Percentiles rank a stretch among this genome's conserved stretches.
Evolutionary conservation across 2,113 vertebrate genomes (phyloP).

Genomic region (Psilopogon haemacephalus): DNA sequence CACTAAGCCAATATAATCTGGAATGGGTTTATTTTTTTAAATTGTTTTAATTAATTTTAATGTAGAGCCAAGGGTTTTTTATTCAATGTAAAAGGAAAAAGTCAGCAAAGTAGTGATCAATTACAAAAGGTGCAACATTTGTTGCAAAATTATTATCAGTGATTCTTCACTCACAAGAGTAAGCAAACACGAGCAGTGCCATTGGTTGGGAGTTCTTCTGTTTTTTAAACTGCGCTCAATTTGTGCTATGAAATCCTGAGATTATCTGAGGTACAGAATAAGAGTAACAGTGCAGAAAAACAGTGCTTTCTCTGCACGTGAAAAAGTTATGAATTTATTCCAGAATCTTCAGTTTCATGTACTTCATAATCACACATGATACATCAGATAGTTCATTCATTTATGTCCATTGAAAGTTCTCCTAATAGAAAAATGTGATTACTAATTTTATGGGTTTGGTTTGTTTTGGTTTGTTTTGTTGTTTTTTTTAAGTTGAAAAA

Average conservation of each 20-base stretch:
- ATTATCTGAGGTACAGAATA: background rate
- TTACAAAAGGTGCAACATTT: background rate
- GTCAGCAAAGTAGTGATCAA: background rate
- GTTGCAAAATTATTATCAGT: background rate
- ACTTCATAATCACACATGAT: background rate
- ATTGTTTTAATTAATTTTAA: background rate
- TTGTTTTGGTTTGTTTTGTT: no score
- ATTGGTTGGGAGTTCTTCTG: background rate
- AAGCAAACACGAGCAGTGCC: background rate
- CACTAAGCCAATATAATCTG: background rate
- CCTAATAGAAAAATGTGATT: background rate
- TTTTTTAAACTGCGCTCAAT: background rate
- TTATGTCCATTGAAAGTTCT: background rate
- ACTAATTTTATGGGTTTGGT: background rate
- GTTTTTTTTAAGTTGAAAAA: background rate
- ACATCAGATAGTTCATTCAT: background rate
- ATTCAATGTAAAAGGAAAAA: background rate
- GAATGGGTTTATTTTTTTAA: background rate
- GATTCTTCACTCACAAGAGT: background rate
- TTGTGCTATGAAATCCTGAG: background rate
- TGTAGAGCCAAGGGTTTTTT: background rate
- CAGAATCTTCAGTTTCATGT: background rate
- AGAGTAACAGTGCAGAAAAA: background rate
- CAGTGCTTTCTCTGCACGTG: background rate
- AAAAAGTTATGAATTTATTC: background rate